Percentiles rank a stretch among this genome's conserved stretches.
These are phyloP conservation scores for Eidolon dupreanum DNA, from an alignment of 2,797 vertebrate species.

Conservation along the genomic window DNA sequence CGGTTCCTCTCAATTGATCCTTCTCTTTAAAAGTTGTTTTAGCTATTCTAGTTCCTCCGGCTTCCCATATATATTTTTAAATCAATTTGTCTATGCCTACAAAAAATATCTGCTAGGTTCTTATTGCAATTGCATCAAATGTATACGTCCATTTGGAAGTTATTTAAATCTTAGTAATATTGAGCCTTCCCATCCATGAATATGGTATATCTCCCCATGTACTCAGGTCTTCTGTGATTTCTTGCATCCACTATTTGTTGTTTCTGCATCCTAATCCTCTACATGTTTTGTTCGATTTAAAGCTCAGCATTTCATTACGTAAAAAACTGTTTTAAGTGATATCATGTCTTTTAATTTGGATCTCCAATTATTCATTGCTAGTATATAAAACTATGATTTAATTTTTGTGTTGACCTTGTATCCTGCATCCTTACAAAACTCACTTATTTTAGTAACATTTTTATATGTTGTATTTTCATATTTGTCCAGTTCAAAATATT, in stretches of 20 bases:
- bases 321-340: background rate
- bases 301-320: background rate
- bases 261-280: background rate
- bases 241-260: background rate
- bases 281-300: background rate
- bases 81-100: background rate
- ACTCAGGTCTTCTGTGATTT: background rate
- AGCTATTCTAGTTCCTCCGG: background rate
- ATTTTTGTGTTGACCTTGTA: background rate
- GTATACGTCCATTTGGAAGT: background rate
- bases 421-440: background rate
- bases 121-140: background rate
- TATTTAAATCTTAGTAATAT: background rate
- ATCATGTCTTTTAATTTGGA: background rate
- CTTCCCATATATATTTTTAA: background rate
- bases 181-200: background rate
- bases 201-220: background rate
- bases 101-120: background rate
- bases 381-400: background rate
- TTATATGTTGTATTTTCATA: no score
- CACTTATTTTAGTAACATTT: background rate
- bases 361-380: background rate
- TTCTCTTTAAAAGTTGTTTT: background rate
- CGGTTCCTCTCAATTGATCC: fast-evolving
- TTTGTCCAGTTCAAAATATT: background rate